These are phyloP conservation scores for Epirrhoe alternata DNA, from an alignment of 2,888 invertebrate species.

Conservation along the genomic window DNA sequence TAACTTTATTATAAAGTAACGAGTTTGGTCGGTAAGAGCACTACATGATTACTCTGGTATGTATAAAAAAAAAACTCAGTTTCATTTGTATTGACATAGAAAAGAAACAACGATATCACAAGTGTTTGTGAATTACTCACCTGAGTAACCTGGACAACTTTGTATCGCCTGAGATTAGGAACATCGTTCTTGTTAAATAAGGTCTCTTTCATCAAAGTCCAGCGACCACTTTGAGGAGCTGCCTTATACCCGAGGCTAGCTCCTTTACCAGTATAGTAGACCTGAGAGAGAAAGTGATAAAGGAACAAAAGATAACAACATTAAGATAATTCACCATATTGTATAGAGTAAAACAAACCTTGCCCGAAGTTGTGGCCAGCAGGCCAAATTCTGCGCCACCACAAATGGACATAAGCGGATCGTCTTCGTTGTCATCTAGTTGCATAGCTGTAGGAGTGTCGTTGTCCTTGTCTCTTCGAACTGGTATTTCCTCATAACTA, in stretches of 20 bases:
- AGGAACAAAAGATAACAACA: not conserved
- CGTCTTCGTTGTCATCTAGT: constrained; percentile 87
- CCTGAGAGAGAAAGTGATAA: constrained; percentile 63
- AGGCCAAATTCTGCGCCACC: constrained; percentile 97
- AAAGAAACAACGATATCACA: not conserved
- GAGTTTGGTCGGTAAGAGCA: too few relatives aligned
- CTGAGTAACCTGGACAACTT: constrained; percentile 66
- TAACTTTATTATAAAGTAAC: not conserved
- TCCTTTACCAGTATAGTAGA: constrained; percentile 95
- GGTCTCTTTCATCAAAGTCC: constrained; percentile 86
- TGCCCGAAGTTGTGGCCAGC: constrained; percentile 93
- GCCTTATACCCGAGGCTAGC: constrained; percentile 93
- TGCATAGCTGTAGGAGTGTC: constrained; percentile 84
- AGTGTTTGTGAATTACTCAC: constrained; percentile 5
- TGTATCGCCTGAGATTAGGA: constrained; percentile 67
- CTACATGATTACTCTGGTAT: too few relatives aligned
- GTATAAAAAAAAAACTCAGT: too few relatives aligned
- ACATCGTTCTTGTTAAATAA: constrained; percentile 69
- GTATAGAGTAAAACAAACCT: constrained; percentile 77
- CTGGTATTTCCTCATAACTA: constrained; percentile 69
- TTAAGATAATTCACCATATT: not conserved
- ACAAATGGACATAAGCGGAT: constrained; percentile 91
- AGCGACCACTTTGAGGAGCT: constrained; percentile 83
- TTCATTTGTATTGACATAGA: not conserved
- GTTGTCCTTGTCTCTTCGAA: constrained; percentile 65